These are phyloP conservation scores for Myotis planiceps DNA, from an alignment of 2,797 vertebrate genomes.

Conservation along the genomic window DNA sequence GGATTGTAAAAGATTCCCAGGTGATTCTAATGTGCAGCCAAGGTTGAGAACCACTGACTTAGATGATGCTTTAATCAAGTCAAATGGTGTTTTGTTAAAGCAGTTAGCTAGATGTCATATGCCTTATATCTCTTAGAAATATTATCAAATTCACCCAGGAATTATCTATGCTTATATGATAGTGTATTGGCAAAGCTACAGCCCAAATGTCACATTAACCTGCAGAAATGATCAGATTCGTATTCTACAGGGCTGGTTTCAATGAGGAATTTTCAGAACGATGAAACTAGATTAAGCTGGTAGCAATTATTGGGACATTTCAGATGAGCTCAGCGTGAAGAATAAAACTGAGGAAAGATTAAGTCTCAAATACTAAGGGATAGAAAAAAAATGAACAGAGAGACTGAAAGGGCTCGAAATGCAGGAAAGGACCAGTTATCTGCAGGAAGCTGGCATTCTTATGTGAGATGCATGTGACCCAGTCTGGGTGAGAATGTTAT, in stretches of 20 bases:
- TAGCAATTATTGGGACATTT: conserved; percentile 88
- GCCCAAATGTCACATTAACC: conserved; percentile 78
- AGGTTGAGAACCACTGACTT: background rate
- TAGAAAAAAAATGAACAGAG: conserved; percentile 76
- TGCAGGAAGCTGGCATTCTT: conserved; percentile 86
- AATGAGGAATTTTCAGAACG: conserved; percentile 84
- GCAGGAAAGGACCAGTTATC: conserved; percentile 83
- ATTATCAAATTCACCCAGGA: background rate
- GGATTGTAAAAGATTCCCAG: no score
- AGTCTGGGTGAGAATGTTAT: conserved; percentile 83
- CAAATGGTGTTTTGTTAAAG: background rate
- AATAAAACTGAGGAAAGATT: conserved; percentile 86
- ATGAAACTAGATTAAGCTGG: conserved; percentile 83
- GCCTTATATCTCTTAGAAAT: background rate
- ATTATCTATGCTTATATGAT: background rate
- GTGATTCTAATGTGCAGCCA: no score
- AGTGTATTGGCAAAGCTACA: conserved; percentile 38
- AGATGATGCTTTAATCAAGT: conserved; percentile 5
- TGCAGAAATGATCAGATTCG: conserved; percentile 72
- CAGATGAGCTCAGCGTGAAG: conserved; percentile 86
- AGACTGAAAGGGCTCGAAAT: conserved; percentile 81
- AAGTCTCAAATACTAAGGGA: conserved; percentile 86
- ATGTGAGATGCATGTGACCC: conserved; percentile 83
- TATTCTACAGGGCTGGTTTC: conserved; percentile 81
- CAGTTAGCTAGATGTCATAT: conserved; percentile 28